Percentiles rank a stretch among this genome's conserved stretches.
phyloP scores from a whole-genome alignment of 2,113 vertebrate genomes.

The Engraulis encrasicolus region DNA sequence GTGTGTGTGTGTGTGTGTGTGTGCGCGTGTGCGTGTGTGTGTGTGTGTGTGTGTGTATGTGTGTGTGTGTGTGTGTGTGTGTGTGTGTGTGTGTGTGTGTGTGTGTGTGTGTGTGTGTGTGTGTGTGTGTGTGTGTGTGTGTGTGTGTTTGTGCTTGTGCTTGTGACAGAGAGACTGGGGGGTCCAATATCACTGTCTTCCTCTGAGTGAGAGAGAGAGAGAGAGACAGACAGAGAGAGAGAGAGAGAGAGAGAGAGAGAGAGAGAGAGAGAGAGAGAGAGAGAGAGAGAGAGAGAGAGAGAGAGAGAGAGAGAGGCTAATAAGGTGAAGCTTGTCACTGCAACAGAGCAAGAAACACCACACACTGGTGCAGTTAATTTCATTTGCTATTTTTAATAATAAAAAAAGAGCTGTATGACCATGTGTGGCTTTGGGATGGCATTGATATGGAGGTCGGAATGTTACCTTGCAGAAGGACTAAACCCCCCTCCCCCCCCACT shows the following conservation, averaged over 20 bases:
- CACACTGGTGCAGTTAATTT: not conserved
- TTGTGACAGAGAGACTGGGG: constrained; percentile 35
- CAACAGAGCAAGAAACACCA: not conserved
- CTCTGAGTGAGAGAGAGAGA: too few relatives aligned
- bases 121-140: constrained; percentile 13
- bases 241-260: not conserved
- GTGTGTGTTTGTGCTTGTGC: not conserved
- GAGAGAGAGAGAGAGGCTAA: not conserved
- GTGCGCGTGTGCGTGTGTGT: too few relatives aligned
- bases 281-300: too few relatives aligned
- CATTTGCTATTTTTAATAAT: not conserved
- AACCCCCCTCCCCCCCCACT: too few relatives aligned
- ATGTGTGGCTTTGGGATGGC: constrained; percentile 1
- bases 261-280: not conserved
- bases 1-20: constrained; percentile 15
- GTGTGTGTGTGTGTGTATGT: constrained; percentile 40
- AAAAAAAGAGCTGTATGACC: too few relatives aligned
- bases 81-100: constrained; percentile 22
- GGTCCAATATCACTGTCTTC: constrained; percentile 13
- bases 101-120: constrained; percentile 10
- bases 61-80: constrained; percentile 19
- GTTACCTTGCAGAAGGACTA: not conserved
- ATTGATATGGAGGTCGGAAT: constrained; percentile 13
- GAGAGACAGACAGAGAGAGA: too few relatives aligned
- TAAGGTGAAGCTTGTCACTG: not conserved